Conservation (phyloP, 2,888 invertebrate genomes). For the Amorpha juglandis region DNA sequence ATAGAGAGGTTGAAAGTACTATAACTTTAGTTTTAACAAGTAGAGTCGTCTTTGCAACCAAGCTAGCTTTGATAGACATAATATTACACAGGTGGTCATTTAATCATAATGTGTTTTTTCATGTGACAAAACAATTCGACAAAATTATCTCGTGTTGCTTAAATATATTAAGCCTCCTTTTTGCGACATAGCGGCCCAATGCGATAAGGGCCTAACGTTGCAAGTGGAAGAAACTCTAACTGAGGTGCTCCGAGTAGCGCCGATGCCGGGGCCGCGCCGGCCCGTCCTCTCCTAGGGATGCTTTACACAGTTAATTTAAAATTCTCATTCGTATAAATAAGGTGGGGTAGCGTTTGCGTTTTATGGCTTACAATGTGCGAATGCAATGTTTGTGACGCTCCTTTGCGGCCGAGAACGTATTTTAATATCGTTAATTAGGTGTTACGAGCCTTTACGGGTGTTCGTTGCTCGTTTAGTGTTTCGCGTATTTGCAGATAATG, state of each 20-base stretch:
- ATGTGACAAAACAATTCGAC: no score
- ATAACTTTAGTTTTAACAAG: no score
- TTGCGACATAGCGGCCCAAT: no score
- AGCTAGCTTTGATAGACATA: no score
- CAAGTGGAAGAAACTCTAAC: constrained; percentile 48
- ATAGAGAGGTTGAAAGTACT: no score
- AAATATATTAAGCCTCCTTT: no score
- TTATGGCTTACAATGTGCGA: constrained; percentile 81
- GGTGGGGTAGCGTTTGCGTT: constrained; percentile 83
- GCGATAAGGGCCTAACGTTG: background rate
- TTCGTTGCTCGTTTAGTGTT: constrained; percentile 52
- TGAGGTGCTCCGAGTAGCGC: constrained; percentile 2
- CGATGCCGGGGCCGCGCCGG: constrained; percentile 39
- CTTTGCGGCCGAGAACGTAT: constrained; percentile 77
- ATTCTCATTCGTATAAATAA: constrained; percentile 83
- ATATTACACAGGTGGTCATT: no score
- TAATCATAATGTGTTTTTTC: no score
- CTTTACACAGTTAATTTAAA: constrained; percentile 84
- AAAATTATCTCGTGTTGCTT: no score
- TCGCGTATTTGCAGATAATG: constrained; percentile 49
- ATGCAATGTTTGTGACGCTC: constrained; percentile 75
- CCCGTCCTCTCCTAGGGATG: constrained; percentile 66
- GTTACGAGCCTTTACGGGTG: constrained; percentile 64
- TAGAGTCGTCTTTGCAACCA: no score
- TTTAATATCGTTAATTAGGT: constrained; percentile 85